Evolutionary conservation across 2,113 vertebrate species (phyloP), one percentile per base, ranked within the genome.

Genomic region (Cacatua alba): DNA sequence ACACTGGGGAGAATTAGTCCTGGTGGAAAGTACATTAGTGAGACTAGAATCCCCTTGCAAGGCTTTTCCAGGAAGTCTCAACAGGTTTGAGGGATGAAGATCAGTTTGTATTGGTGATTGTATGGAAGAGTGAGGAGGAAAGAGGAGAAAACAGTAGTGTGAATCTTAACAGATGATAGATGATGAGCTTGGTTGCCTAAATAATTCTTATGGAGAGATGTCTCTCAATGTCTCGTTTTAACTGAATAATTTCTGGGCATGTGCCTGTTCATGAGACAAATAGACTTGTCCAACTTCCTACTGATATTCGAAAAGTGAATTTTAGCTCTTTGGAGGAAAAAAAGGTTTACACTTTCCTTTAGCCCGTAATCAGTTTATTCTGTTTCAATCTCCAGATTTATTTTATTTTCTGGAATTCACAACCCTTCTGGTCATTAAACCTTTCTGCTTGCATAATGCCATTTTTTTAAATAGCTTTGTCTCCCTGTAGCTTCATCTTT

Each of bases 1-100:
- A 92, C 94, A 86, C 88, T 68, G 35, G 88, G 82, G 88, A 95
- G 68, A 83, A 21, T 93, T 94, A 95, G 64, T 95, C 93, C 95
- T 95, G 21, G 79, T 94, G 90, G 88, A 94, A 95, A 81, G 29
- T 60, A 37, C 44, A 68, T 94, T 91, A 78, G 13, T 88, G 60
- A 93, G 82, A 63, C 63, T 60, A 67, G 84, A 95, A 94, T 93
- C 95, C 88, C 90, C 72, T 78, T 75, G 39, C 29, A 88, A 85
- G 60, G 2, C 53, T 94, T 85, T 74, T 80, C 28, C 35, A 71
- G 74, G 33, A 94, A 71, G 29, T 93, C 79, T 88, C 71, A 75
- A 59, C 29, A 86, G 60, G 46, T 88, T 82, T 88, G 59, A 91
- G 11, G 33, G 33, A 62, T 70, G 85, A 69, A 84, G 64, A 88